Percentiles rank a stretch among this genome's conserved stretches.
Evolutionary conservation across 2,797 vertebrate genomes (phyloP).

Genomic region (Discoglossus pictus): DNA sequence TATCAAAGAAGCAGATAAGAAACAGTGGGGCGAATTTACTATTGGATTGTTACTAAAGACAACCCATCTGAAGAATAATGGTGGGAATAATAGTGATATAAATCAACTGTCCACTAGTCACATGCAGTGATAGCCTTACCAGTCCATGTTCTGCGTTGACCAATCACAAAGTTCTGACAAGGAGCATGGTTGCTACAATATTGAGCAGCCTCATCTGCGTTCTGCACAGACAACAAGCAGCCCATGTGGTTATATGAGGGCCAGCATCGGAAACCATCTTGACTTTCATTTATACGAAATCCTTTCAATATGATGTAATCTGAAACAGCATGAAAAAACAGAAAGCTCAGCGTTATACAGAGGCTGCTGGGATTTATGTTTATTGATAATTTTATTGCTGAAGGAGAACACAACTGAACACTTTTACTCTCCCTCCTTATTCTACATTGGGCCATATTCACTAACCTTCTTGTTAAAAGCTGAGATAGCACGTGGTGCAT

Average conservation of each 20-base stretch:
- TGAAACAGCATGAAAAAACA: conserved; percentile 58
- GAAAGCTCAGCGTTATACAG: too few species aligned
- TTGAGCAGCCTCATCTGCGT: conserved; percentile 73
- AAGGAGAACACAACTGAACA: too few species aligned
- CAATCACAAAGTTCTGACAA: conserved; percentile 80
- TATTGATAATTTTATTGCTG: too few species aligned
- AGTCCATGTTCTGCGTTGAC: conserved; percentile 79
- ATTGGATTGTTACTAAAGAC: conserved; percentile 57
- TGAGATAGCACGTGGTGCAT: too few species aligned
- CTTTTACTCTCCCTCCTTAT: too few species aligned
- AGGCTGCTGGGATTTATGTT: too few species aligned
- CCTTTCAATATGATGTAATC: conserved; percentile 77
- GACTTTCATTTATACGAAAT: conserved; percentile 68
- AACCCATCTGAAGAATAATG: too few species aligned
- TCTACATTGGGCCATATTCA: too few species aligned
- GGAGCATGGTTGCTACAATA: conserved; percentile 78
- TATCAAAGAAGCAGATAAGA: too few species aligned
- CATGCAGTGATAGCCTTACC: conserved; percentile 68
- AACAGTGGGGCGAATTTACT: conserved; percentile 11
- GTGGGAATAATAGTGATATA: too few species aligned
- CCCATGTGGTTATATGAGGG: conserved; percentile 83
- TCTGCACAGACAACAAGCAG: conserved; percentile 82
- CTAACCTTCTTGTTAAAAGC: too few species aligned
- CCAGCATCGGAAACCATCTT: conserved; percentile 82
- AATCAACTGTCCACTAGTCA: too few species aligned